These are phyloP conservation scores for Drosophila orena DNA, from an alignment of 1,140 invertebrate genomes.

Conservation along the genomic window DNA sequence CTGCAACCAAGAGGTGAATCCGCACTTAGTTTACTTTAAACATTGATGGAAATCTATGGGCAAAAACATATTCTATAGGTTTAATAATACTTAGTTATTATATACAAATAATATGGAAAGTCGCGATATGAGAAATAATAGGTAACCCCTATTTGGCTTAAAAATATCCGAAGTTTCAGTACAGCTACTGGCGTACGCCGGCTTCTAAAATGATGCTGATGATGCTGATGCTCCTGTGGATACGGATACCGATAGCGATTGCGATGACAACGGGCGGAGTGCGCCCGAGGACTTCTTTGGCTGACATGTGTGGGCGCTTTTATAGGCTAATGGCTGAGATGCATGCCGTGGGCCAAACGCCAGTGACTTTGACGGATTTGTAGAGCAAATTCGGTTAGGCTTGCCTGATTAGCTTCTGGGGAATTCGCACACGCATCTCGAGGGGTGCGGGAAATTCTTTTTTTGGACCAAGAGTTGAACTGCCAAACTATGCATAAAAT, in stretches of 20 bases:
- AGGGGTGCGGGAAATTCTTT: not conserved
- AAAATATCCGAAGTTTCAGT: slow-evolving; percentile 1
- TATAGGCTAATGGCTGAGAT: slow-evolving; percentile 57
- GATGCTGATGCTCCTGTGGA: slow-evolving; percentile 49
- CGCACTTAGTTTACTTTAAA: too few species aligned
- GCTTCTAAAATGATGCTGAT: slow-evolving; percentile 49
- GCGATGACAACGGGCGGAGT: slow-evolving; percentile 51
- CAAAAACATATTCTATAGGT: too few species aligned
- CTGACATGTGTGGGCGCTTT: slow-evolving; percentile 54
- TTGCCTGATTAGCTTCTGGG: slow-evolving; percentile 62
- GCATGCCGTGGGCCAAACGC: slow-evolving; percentile 42
- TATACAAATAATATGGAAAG: too few species aligned
- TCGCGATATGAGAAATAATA: too few species aligned
- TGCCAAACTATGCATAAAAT: too few species aligned
- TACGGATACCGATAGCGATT: slow-evolving; percentile 44
- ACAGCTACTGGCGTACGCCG: not conserved
- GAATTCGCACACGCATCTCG: slow-evolving; percentile 6
- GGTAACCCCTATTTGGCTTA: not conserved
- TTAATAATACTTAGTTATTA: too few species aligned
- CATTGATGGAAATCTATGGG: too few species aligned
- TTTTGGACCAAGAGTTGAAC: not conserved
- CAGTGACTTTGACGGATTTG: slow-evolving; percentile 68
- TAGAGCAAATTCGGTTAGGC: slow-evolving; percentile 52
- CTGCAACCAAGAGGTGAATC: too few species aligned
- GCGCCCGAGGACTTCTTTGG: slow-evolving; percentile 51